Evolutionary conservation across 1,140 invertebrate genomes (phyloP), one percentile per base, ranked within the genome.

Genomic region (Megathymus violae): DNA sequence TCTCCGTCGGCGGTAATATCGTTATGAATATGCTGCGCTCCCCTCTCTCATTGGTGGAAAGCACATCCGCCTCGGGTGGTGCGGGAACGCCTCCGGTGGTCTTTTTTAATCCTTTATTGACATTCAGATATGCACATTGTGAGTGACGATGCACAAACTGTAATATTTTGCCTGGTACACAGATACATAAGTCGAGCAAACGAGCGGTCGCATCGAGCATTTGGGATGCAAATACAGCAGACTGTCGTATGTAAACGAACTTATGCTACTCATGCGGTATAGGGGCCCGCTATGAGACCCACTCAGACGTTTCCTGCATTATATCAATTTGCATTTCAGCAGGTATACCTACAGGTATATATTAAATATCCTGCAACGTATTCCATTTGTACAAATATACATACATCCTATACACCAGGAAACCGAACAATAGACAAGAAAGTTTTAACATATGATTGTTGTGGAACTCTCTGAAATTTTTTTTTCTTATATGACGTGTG

Each of bases 321-420:
- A 89, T 89, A 89, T 87, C 77, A 86, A 91, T 91, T 91, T 91
- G 88, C 82, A 91, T 91, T 91, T 87, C 85, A 88, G 76, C 74
- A 76, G 74, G 67, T 63, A 65, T 74, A 71, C 51, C 61, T 71
- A 69, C 58, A 71, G 58, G 63, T 78, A 75, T 51, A 56, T 71
- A 69, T n/a, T n/a, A n/a, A n/a, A n/a, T n/a, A n/a, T n/a, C n/a
- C n/a, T n/a, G n/a, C n/a, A n/a, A n/a, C n/a, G n/a, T n/a, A n/a
- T n/a, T n/a, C n/a, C n/a, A n/a, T n/a, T n/a, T n/a, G n/a, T n/a
- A n/a, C n/a, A n/a, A n/a, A n/a, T n/a, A n/a, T n/a, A n/a, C n/a
- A n/a, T n/a, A n/a, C n/a, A n/a, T n/a, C n/a, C n/a, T n/a, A n/a
- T n/a, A n/a, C n/a, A n/a, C n/a, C n/a, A n/a, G n/a, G n/a, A n/a